Conservation (phyloP, 1,140 invertebrate genomes). For the Drosophila leontia region DNA sequence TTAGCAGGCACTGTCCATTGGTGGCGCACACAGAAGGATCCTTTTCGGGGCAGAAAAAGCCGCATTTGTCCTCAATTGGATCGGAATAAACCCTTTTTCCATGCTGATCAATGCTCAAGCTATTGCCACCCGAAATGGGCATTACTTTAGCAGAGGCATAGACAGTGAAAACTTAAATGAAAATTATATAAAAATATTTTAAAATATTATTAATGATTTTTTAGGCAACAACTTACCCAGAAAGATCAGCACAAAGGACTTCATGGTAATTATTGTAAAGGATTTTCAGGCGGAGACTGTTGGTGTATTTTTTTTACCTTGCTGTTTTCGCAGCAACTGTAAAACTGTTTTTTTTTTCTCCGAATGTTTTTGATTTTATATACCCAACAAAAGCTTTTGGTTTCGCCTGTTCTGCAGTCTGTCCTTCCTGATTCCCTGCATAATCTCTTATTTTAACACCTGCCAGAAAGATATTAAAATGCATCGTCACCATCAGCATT, state of each 20-base stretch:
- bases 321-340: conserved; percentile 69
- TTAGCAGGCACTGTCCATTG: conserved; percentile 71
- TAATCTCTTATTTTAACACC: conserved; percentile 77
- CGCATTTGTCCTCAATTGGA: conserved; percentile 50
- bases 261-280: conserved; percentile 32
- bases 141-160: conserved; percentile 49
- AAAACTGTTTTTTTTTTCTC: conserved; percentile 53
- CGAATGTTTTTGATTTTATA: conserved; percentile 53
- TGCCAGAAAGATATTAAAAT: conserved; percentile 65
- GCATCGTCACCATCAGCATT: conserved; percentile 46
- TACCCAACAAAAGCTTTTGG: conserved; percentile 16
- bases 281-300: conserved; percentile 23
- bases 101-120: conserved; percentile 60
- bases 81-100: conserved; percentile 50
- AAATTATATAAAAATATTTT: not conserved
- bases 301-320: conserved; percentile 53
- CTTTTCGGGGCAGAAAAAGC: conserved; percentile 45
- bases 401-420: conserved; percentile 19
- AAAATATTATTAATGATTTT: not conserved
- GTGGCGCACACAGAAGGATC: conserved; percentile 63
- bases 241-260: conserved; percentile 27
- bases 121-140: conserved; percentile 24
- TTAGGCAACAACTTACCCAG: conserved; percentile 38
- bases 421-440: conserved; percentile 45
- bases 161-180: conserved; percentile 18